Base-by-base conservation (phyloP, 2,888 invertebrate species). In the Congeria kusceri region DNA sequence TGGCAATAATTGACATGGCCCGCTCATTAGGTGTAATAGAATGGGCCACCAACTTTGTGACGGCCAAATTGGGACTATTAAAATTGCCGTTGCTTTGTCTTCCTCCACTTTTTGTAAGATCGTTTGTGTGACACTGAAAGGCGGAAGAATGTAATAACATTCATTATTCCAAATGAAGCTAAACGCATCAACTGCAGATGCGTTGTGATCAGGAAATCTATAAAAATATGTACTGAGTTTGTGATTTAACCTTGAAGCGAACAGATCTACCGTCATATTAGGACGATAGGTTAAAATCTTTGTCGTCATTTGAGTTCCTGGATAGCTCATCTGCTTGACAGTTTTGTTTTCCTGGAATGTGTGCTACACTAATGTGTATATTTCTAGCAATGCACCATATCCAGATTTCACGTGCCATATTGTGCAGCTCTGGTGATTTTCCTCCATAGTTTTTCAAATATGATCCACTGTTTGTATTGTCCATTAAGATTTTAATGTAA, bases 401-500 rank as follows among this genome's bases (percentile, higher is more conserved):
- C 80, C 80, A 80, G 3, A 73, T 68, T 49, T 64, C 61, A 18
- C 64, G 58, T 9, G 77, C 70, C 46, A 77, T 28, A 39, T 25
- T 29, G 65, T 81, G 67, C 18, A 78, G 59, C 7, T 29, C 39
- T 15, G 15, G 13, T n/a, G 32, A 46, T 58, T 69, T 46, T 39
- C 79, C 71, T 18, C n/a, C 76, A 53, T 64, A 68, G 29, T 74
- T 65, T n/a, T 69, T 61, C 15, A 72, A 56, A 61, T 79, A 82
- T 23, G 64, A 39, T 9, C 65, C 44, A 53, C 68, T 72, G 18
- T 77, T 78, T 27, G 80, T 69, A 56, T 84, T 84, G 29, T 84
- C 80, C 46, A 77, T 74, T 25, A 62, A 73, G 0, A 83, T 27
- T 25, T 62, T 67, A 13, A 83, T 49, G 56, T 83, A 77, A 23